phyloP scores from a whole-genome alignment of 53 echinoderm and acorn worm species.

The Mesocentrotus franciscanus region DNA sequence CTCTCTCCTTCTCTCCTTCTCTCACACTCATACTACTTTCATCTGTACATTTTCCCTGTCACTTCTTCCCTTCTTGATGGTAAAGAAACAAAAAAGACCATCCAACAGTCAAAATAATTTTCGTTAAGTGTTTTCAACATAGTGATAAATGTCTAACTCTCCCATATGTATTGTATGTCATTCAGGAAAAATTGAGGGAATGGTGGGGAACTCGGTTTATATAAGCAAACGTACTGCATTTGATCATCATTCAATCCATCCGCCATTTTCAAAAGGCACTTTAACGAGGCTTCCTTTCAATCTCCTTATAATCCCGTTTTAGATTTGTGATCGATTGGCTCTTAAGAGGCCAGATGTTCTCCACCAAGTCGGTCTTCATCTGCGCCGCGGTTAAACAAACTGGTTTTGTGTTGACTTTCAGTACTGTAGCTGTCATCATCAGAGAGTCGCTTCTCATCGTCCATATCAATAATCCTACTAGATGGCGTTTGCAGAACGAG shows the following conservation, averaged over 20 bases:
- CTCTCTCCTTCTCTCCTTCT: not conserved
- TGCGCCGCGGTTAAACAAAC: not conserved
- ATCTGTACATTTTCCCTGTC: no score
- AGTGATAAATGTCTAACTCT: no score
- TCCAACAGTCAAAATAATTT: no score
- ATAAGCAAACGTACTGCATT: not conserved
- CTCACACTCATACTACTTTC: no score
- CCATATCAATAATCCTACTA: not conserved
- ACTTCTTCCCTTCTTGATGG: no score
- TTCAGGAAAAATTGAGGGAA: no score
- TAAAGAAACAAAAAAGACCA: no score
- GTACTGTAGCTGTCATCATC: not conserved
- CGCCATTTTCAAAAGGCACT: not conserved
- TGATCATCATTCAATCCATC: not conserved
- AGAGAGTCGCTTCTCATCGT: not conserved
- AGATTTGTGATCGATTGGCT: conserved; percentile 15
- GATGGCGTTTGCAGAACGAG: not conserved
- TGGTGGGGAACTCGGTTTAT: not conserved
- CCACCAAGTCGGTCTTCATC: not conserved
- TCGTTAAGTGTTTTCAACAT: not conserved
- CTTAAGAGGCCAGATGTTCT: conserved; percentile 38
- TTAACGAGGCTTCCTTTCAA: not conserved
- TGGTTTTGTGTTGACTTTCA: conserved; percentile 10
- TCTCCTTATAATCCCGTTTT: not conserved
- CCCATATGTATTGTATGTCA: no score